These are phyloP conservation scores for Otolemur crassicaudatus DNA, from an alignment of 2,797 vertebrate genomes.

Conservation along the genomic window DNA sequence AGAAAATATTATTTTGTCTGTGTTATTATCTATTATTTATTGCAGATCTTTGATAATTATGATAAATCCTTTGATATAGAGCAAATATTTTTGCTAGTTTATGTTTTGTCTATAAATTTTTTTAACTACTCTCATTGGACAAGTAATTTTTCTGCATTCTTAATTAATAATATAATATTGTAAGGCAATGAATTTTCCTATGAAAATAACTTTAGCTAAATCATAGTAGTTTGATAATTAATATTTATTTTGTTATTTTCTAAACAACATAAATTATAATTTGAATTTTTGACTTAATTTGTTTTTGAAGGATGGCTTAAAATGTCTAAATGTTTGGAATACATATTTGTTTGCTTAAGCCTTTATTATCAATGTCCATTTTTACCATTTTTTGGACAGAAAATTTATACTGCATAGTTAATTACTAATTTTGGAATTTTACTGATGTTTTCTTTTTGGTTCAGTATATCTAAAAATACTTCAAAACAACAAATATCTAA, in stretches of 20 bases:
- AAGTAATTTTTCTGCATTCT: neutral
- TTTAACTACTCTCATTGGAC: neutral
- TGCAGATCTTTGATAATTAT: neutral
- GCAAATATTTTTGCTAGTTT: neutral
- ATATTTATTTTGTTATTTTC: neutral
- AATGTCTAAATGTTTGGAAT: neutral
- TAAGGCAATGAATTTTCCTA: neutral
- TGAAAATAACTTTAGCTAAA: neutral
- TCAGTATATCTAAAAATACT: neutral
- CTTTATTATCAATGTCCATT: neutral
- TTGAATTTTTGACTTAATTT: neutral
- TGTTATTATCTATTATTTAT: neutral
- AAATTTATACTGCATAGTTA: neutral
- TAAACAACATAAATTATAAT: neutral
- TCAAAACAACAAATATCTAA: neutral
- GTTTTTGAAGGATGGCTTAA: neutral
- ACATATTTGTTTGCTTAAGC: neutral
- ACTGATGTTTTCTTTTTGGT: neutral
- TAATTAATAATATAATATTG: neutral
- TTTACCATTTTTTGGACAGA: neutral
- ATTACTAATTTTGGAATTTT: neutral
- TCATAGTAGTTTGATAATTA: neutral
- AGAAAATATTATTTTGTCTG: neutral
- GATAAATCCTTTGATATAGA: neutral
- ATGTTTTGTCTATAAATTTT: neutral